Percentiles rank a stretch among this genome's conserved stretches.
Conservation (phyloP, 2,113 vertebrate genomes). For the Camelus bactrianus region DNA sequence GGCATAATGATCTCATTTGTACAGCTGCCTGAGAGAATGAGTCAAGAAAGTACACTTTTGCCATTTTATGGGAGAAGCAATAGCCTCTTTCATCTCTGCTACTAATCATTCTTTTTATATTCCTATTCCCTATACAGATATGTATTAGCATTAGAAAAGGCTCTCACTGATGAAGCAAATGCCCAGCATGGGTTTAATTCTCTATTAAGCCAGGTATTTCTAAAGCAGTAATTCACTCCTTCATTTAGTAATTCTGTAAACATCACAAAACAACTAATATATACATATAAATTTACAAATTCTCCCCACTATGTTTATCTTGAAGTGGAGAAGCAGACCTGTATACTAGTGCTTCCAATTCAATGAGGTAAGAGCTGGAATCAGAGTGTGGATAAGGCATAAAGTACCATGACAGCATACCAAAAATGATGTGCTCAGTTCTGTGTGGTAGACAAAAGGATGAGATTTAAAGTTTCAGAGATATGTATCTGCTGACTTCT, state of each 20-base stretch:
- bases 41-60: background rate
- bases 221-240: background rate
- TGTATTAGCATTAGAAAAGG: background rate
- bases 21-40: background rate
- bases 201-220: background rate
- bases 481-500: background rate
- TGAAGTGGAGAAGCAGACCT: background rate
- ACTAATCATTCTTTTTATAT: background rate
- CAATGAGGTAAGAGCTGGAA: background rate
- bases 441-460: background rate
- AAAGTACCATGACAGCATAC: background rate
- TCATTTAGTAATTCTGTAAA: background rate
- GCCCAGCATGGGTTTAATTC: background rate
- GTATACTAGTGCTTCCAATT: background rate
- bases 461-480: background rate
- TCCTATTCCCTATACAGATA: background rate
- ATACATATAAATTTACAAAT: background rate
- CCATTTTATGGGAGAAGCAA: background rate
- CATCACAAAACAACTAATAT: background rate
- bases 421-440: background rate
- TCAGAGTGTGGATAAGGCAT: background rate
- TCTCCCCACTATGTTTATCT: background rate
- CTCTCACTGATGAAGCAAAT: background rate
- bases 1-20: background rate
- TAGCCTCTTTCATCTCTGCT: background rate